phyloP scores from a whole-genome alignment of 1,140 invertebrate genomes.

The Brachystomella parvula region DNA sequence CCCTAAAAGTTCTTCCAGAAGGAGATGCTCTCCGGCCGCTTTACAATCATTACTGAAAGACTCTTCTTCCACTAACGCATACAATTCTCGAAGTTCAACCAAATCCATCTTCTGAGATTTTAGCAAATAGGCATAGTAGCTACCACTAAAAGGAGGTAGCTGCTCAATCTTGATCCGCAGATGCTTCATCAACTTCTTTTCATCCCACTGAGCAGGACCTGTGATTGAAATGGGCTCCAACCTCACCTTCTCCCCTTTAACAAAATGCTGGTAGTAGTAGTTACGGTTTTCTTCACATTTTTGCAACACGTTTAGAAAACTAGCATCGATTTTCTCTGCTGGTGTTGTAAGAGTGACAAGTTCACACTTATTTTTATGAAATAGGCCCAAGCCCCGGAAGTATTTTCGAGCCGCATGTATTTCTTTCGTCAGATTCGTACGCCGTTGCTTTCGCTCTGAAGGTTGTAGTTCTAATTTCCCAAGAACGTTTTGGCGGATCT shows the following conservation, averaged over 20 bases:
- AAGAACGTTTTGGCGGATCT: background rate
- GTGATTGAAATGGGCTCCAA: background rate
- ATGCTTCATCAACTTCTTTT: background rate
- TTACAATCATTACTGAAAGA: background rate
- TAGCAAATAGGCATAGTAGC: background rate
- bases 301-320: background rate
- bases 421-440: background rate
- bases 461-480: background rate
- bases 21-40: background rate
- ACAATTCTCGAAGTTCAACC: background rate
- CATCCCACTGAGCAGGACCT: background rate
- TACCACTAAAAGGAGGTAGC: background rate
- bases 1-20: background rate
- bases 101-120: background rate
- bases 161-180: background rate
- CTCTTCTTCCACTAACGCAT: background rate
- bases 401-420: background rate
- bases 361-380: background rate
- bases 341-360: background rate
- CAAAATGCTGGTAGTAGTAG: background rate
- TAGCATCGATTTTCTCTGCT: background rate
- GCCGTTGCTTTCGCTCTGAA: background rate
- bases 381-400: background rate
- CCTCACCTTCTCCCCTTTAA: background rate
- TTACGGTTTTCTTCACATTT: background rate